phyloP scores from a whole-genome alignment of 2,888 invertebrate genomes.

The Drosophila gaucha region DNA sequence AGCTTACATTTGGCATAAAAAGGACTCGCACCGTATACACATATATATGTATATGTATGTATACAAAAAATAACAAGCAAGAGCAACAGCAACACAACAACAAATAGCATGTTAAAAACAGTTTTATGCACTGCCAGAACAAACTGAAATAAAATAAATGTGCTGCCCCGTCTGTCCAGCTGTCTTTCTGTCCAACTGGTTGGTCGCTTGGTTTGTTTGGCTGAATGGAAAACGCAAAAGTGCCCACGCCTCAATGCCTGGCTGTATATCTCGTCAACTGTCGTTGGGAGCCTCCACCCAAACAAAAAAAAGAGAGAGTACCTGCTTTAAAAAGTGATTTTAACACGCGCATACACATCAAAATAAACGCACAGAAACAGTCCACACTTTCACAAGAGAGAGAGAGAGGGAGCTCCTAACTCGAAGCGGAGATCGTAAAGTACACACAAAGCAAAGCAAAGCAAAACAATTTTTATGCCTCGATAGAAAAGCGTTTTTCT shows the following conservation, averaged over 20 bases:
- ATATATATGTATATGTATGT: not conserved
- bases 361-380: slow-evolving; percentile 21
- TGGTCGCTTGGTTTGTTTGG: slow-evolving; percentile 28
- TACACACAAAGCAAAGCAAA: slow-evolving; percentile 40
- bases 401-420: not conserved
- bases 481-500: slow-evolving; percentile 39
- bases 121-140: slow-evolving; percentile 74
- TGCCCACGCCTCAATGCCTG: slow-evolving; percentile 73
- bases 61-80: slow-evolving; percentile 17
- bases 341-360: slow-evolving; percentile 43
- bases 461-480: slow-evolving; percentile 35
- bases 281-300: slow-evolving; percentile 32
- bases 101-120: slow-evolving; percentile 70
- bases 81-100: slow-evolving; percentile 28
- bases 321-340: slow-evolving; percentile 72
- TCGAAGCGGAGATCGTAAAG: slow-evolving; percentile 36
- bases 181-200: slow-evolving; percentile 19
- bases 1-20: slow-evolving; percentile 78
- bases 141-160: slow-evolving; percentile 76
- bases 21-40: slow-evolving; percentile 46
- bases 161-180: slow-evolving; percentile 30
- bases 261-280: slow-evolving; percentile 43
- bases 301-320: slow-evolving; percentile 3
- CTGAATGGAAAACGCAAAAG: slow-evolving; percentile 72
- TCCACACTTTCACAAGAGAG: slow-evolving; percentile 21